phyloP scores from a whole-genome alignment of 2,113 vertebrate genomes.

The Neomonachus schauinslandi region DNA sequence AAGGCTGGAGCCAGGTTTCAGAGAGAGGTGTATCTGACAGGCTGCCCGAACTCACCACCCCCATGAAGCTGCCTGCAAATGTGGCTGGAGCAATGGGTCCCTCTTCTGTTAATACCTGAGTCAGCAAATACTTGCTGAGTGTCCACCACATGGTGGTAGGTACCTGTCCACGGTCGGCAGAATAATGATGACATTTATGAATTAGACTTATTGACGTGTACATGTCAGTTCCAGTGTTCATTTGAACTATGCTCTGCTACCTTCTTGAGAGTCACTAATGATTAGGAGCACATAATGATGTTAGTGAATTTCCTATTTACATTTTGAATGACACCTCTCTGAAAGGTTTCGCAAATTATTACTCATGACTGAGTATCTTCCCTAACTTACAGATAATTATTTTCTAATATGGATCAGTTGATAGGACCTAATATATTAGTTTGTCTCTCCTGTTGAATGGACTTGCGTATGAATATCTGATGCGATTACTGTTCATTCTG shows the following conservation, averaged over 20 bases:
- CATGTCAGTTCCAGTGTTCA: neutral
- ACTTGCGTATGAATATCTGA: neutral
- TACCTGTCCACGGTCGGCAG: neutral
- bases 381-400: neutral
- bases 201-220: neutral
- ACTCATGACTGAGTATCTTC: neutral
- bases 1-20: neutral
- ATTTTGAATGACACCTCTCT: neutral
- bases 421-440: neutral
- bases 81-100: neutral
- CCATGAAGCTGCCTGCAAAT: neutral
- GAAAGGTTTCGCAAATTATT: neutral
- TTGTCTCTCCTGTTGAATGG: neutral
- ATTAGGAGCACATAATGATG: neutral
- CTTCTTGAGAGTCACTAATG: neutral
- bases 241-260: neutral
- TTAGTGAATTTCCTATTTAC: neutral
- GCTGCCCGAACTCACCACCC: neutral
- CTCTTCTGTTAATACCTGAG: neutral
- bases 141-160: neutral
- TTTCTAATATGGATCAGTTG: neutral
- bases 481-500: neutral
- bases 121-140: too few species aligned
- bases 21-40: neutral
- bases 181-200: neutral